Evolutionary conservation across 2,113 vertebrate species (phyloP).

Genomic region (Apistogramma diplotaenia): DNA sequence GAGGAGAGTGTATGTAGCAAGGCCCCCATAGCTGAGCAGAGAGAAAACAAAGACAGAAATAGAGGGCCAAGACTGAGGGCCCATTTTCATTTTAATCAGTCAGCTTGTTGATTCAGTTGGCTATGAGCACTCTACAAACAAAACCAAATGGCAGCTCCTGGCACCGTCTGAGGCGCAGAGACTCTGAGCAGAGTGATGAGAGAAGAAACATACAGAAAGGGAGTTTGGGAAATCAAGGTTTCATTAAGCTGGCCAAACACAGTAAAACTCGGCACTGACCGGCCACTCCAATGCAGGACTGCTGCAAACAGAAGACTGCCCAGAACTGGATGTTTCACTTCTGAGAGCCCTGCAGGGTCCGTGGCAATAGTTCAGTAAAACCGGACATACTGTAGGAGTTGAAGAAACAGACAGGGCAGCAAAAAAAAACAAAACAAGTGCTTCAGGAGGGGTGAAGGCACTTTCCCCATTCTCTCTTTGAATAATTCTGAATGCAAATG

Average conservation of each 20-base stretch:
- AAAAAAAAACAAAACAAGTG: no score
- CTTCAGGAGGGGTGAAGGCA: conserved; percentile 20
- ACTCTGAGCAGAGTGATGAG: conserved; percentile 52
- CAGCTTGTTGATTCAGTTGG: conserved; percentile 80
- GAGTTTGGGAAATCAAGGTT: conserved; percentile 71
- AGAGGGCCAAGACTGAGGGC: conserved; percentile 60
- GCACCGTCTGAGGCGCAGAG: conserved; percentile 52
- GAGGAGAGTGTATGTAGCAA: conserved; percentile 28
- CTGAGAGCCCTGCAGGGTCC: background rate
- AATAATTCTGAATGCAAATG: conserved; percentile 33
- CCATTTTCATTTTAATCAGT: conserved; percentile 77
- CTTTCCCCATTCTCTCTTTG: conserved; percentile 19
- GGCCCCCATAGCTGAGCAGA: background rate
- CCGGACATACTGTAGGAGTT: background rate
- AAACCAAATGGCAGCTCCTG: conserved; percentile 77
- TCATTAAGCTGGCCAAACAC: conserved; percentile 68
- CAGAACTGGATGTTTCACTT: background rate
- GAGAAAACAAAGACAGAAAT: conserved; percentile 61
- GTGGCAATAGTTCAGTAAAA: background rate
- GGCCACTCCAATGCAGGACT: background rate
- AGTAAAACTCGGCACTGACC: conserved; percentile 32
- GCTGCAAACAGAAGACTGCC: conserved; percentile 3
- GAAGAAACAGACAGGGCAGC: background rate
- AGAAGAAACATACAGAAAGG: conserved; percentile 53
- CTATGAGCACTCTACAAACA: conserved; percentile 75